These are phyloP conservation scores for Theretra japonica DNA, from an alignment of 2,888 invertebrate species.

Conservation along the genomic window DNA sequence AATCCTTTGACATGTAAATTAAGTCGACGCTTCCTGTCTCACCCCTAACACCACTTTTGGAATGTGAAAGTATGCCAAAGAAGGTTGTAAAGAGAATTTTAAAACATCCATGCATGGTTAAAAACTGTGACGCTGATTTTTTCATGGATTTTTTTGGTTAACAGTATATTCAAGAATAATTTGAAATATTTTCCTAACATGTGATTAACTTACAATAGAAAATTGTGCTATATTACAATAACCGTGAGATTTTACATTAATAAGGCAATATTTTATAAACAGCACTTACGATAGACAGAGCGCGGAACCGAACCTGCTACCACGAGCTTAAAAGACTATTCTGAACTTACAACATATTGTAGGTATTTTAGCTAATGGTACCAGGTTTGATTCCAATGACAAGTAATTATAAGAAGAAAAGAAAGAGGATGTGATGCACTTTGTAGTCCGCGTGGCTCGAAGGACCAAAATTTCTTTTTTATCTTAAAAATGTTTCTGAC, in stretches of 20 bases:
- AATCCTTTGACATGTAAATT: conserved; percentile 8
- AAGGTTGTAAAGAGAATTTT: no score
- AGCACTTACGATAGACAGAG: conserved; percentile 54
- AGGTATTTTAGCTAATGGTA: background rate
- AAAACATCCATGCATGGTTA: no score
- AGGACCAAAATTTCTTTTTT: background rate
- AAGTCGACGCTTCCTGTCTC: background rate
- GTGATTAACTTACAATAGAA: conserved; percentile 42
- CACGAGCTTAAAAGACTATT: background rate
- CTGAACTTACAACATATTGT: background rate
- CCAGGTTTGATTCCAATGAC: background rate
- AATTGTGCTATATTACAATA: conserved; percentile 66
- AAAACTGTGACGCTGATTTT: background rate
- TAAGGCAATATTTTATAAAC: conserved; percentile 77
- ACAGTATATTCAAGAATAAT: background rate
- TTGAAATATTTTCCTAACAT: conserved; percentile 21
- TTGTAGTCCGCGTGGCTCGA: background rate
- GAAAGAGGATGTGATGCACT: background rate
- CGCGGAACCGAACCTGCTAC: conserved; percentile 3
- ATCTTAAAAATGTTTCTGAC: no score
- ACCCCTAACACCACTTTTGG: background rate
- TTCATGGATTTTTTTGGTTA: background rate
- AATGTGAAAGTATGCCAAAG: background rate
- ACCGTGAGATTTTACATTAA: conserved; percentile 62
- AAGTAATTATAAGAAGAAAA: background rate